Evolutionary conservation across 2,888 invertebrate species (phyloP).

Genomic region (Trachelus tabidus): DNA sequence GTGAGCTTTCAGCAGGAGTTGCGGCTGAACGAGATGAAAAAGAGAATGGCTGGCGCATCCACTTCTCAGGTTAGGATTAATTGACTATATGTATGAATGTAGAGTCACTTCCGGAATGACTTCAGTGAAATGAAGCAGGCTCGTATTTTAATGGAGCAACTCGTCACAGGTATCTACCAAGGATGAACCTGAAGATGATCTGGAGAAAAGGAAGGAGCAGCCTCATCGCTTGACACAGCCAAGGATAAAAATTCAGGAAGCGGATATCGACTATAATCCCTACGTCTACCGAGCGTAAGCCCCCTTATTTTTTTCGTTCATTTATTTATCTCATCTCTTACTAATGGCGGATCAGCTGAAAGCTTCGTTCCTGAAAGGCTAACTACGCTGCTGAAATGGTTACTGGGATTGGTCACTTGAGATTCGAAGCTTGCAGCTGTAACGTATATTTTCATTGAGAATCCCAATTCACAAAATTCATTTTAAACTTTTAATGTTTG

Average conservation of each 20-base stretch:
- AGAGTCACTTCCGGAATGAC: background rate
- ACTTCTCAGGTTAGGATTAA: conserved; percentile 44
- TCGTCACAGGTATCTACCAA: background rate
- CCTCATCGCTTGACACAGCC: conserved; percentile 21
- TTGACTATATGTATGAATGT: background rate
- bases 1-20: conserved; percentile 58
- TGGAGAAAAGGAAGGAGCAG: conserved; percentile 18
- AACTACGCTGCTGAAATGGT: background rate
- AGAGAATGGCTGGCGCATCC: conserved; percentile 51
- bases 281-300: conserved; percentile 42
- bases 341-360: background rate
- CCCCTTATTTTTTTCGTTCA: conserved; percentile 17
- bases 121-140: background rate
- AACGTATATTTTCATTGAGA: background rate
- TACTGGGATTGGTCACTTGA: background rate
- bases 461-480: background rate
- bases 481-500: background rate
- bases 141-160: background rate
- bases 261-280: conserved; percentile 28
- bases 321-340: conserved; percentile 8
- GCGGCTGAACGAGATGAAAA: conserved; percentile 56
- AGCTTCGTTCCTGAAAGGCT: background rate
- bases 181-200: background rate
- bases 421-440: background rate
- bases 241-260: conserved; percentile 39